Evolutionary conservation across 2,113 vertebrate species (phyloP).

Genomic region (Tychaedon coryphoeus): DNA sequence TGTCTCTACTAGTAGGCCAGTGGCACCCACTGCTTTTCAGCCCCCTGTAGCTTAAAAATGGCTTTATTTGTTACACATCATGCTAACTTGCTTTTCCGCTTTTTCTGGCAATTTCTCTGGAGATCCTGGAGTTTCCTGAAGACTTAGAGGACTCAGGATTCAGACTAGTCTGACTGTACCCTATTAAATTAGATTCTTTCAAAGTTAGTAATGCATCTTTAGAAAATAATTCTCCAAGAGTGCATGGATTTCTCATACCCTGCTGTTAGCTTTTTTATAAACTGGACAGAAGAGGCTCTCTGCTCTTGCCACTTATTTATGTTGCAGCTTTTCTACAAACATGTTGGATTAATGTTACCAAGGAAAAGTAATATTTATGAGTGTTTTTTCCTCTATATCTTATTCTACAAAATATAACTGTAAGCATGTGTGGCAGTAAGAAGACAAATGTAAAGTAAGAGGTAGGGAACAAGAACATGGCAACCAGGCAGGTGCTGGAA

Average conservation of each 20-base stretch:
- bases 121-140: neutral
- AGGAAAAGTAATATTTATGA: neutral
- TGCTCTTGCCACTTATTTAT: neutral
- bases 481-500: neutral
- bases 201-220: neutral
- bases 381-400: neutral
- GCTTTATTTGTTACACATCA: neutral
- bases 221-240: neutral
- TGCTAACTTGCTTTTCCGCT: neutral
- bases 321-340: neutral
- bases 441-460: neutral
- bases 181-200: neutral
- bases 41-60: neutral
- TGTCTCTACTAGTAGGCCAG: neutral
- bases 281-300: neutral
- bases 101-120: neutral
- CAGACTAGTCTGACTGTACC: neutral
- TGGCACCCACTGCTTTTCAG: neutral
- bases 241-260: neutral
- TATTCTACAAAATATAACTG: neutral
- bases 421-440: neutral
- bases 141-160: neutral
- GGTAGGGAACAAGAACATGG: neutral
- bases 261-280: neutral
- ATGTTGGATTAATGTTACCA: neutral